phyloP scores from a whole-genome alignment of 2,888 invertebrate species.

The Cheilosia pagana region DNA sequence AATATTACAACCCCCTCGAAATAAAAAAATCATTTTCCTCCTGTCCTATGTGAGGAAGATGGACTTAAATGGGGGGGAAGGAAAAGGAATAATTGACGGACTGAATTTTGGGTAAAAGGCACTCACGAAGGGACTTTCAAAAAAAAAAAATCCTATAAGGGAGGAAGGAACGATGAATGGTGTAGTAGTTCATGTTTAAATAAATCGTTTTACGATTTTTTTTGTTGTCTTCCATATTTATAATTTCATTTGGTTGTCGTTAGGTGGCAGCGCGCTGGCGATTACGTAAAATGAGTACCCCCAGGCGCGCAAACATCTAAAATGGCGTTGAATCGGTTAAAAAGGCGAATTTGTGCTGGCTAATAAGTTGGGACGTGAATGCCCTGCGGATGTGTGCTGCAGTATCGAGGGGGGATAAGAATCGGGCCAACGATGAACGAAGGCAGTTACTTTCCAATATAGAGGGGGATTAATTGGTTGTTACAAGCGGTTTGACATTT shows the following conservation, averaged over 20 bases:
- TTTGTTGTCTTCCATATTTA: conserved; percentile 39
- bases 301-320: conserved; percentile 37
- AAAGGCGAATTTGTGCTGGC: conserved; percentile 47
- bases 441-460: conserved; percentile 40
- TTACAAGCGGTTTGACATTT: conserved; percentile 3
- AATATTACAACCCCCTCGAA: conserved; percentile 23
- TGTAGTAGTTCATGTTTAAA: conserved; percentile 68
- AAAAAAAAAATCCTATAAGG: background rate
- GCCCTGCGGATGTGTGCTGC: conserved; percentile 35
- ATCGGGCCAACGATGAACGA: conserved; percentile 17
- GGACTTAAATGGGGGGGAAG: background rate
- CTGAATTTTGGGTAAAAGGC: background rate
- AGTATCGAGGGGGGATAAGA: conserved; percentile 11
- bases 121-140: conserved; percentile 55
- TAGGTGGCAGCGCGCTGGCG: conserved; percentile 19
- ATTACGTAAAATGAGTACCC: conserved; percentile 55
- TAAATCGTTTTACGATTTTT: conserved; percentile 66
- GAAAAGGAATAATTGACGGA: conserved; percentile 23
- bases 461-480: conserved; percentile 23
- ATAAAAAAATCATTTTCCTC: background rate
- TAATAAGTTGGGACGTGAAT: conserved; percentile 38
- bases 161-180: conserved; percentile 30
- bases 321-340: conserved; percentile 56
- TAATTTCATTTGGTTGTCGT: conserved; percentile 61
- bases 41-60: background rate